Conservation (phyloP, 2,113 vertebrate species). For the Megaceryle torquata region DNA sequence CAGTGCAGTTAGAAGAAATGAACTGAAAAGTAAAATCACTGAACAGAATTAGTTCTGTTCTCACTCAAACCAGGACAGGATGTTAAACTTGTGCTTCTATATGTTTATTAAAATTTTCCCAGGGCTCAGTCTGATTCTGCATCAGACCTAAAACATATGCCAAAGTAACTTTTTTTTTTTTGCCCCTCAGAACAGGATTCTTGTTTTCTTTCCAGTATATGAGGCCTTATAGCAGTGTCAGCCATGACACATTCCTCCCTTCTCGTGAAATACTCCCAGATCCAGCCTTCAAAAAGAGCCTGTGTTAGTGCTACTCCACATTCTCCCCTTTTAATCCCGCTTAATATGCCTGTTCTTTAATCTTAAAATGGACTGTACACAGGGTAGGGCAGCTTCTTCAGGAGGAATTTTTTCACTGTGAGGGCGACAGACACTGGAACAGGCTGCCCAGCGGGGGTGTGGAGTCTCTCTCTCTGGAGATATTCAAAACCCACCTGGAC, state of each 20-base stretch:
- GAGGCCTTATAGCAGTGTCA: not conserved
- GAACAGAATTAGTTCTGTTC: too few species aligned
- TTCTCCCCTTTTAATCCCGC: not conserved
- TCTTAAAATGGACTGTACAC: not conserved
- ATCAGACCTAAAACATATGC: not conserved
- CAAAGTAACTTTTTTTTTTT: not conserved
- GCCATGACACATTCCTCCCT: not conserved
- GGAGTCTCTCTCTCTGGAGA: too few species aligned
- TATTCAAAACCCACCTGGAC: too few species aligned
- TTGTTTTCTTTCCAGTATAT: not conserved
- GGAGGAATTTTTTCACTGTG: too few species aligned
- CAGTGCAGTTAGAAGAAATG: too few species aligned
- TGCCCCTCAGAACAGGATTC: not conserved
- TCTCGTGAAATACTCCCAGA: not conserved
- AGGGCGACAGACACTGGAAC: too few species aligned
- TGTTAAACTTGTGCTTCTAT: not conserved
- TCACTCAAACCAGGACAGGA: too few species aligned
- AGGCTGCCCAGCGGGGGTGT: too few species aligned
- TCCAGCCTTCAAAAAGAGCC: not conserved
- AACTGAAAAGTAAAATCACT: too few species aligned
- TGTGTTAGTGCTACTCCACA: not conserved
- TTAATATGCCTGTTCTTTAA: not conserved
- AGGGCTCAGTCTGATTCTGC: not conserved
- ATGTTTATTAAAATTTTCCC: not conserved
- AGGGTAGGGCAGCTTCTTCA: not conserved